Evolutionary conservation across 2,797 vertebrate genomes (phyloP).

Genomic region (Acanthurus tractus): DNA sequence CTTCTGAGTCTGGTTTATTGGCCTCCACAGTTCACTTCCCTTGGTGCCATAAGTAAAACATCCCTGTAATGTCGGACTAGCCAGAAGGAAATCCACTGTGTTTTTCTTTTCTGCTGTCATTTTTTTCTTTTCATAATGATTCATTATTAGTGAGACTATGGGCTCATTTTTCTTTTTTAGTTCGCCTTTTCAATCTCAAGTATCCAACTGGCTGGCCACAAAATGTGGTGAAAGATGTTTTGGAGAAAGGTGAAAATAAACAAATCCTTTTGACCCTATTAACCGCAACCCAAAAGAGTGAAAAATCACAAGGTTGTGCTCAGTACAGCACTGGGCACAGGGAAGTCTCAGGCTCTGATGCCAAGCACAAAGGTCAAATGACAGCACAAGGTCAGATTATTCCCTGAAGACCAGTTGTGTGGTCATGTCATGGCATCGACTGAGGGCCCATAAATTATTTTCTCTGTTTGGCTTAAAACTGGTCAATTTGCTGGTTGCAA

Average conservation of each 20-base stretch:
- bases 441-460: conserved; percentile 8
- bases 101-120: conserved; percentile 71
- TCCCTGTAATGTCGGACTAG: conserved; percentile 71
- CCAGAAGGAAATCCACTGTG: conserved; percentile 67
- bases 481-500: conserved; percentile 11
- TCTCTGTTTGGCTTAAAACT: conserved; percentile 5
- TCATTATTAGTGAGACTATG: conserved; percentile 54
- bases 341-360: conserved; percentile 35
- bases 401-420: conserved; percentile 28
- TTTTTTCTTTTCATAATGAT: conserved; percentile 67
- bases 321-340: conserved; percentile 27
- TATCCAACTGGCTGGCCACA: conserved; percentile 50
- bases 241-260: conserved; percentile 54
- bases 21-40: conserved; percentile 73
- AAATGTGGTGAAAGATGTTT: conserved; percentile 67
- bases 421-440: conserved; percentile 17
- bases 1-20: conserved; percentile 53
- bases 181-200: conserved; percentile 68
- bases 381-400: conserved; percentile 43
- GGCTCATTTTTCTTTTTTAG: conserved; percentile 52
- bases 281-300: conserved; percentile 36
- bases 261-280: conserved; percentile 56
- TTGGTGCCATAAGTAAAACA: conserved; percentile 73
- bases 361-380: conserved; percentile 56
- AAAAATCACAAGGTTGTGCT: conserved; percentile 50